Base-by-base conservation (phyloP, 2,797 vertebrate genomes). In the Orientallactaga sibirica region DNA sequence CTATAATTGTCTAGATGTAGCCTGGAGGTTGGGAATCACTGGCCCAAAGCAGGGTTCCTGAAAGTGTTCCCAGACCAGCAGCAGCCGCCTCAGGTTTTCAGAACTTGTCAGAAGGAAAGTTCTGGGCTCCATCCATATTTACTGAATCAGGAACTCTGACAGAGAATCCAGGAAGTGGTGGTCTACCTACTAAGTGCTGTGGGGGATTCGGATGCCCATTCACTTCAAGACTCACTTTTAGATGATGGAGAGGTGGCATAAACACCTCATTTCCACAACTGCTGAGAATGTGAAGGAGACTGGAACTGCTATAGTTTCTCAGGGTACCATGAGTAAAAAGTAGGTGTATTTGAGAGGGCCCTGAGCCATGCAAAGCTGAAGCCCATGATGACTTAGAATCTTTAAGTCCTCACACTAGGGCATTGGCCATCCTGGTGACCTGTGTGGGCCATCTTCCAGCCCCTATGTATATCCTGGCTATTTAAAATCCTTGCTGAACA, bases 401-500 rank as follows among this genome's bases (percentile, higher is more conserved):
- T 52, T 73, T 48, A 33, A 78, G 10, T 5, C 27, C 25, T 22
- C 61, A n/a, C 0, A 8, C 29, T 55, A 41, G 2, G 37, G 29
- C 41, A 0, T 6, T 27, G 10, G 66, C 77, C 73, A 71, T 16
- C 29, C 73, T 48, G 71, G 37, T 5, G 5, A 68, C 66, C 43
- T 91, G 25, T 9, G 0, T 6, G 37, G 71, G 78, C 82, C 66
- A 71, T 48, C 33, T 61, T 89, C 70, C 89, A 94, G 48, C 41
- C 48, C 43, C 7, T 11, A 58, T 43, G 18, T 22, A 29, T 16
- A 25, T 37, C 61, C 1, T 27, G 19, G 64, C 82, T 94, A 88
- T 95, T 94, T 95, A 93, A 94, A 95, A 86, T 43, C 29, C 64
- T 22, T 52, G 24, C 48, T 92, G 88, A 88, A 78, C 85, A 85